Evolutionary conservation across 2,888 invertebrate genomes (phyloP).

Genomic region (Lottia scabra): DNA sequence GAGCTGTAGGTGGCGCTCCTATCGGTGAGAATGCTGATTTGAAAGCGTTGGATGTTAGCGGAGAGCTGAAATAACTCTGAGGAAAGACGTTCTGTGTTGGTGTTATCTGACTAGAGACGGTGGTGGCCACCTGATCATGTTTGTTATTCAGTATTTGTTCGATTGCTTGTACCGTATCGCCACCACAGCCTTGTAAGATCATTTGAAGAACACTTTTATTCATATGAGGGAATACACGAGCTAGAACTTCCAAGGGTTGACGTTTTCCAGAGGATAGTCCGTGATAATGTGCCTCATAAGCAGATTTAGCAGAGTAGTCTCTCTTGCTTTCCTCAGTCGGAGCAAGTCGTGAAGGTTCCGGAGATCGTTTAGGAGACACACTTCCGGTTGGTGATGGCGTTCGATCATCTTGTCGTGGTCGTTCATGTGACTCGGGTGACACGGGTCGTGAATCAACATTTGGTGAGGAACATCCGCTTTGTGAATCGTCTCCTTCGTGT

Average conservation of each 20-base stretch:
- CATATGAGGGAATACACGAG: constrained; percentile 89
- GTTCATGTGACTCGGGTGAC: constrained; percentile 8
- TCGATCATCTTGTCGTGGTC: constrained; percentile 1
- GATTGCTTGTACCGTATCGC: constrained; percentile 93
- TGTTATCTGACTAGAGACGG: constrained; percentile 10
- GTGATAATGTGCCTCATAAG: neutral
- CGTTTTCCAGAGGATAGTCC: constrained; percentile 30
- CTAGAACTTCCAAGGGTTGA: constrained; percentile 83
- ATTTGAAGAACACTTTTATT: constrained; percentile 88
- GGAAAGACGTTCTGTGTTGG: constrained; percentile 22
- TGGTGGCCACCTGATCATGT: constrained; percentile 37
- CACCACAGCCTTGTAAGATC: constrained; percentile 84
- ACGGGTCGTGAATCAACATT: constrained; percentile 24
- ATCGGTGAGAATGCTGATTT: constrained; percentile 67
- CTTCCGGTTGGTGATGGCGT: constrained; percentile 12
- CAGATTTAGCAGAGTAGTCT: neutral
- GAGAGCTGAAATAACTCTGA: constrained; percentile 33
- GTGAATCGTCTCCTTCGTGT: constrained; percentile 29
- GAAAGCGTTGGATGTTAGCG: constrained; percentile 41
- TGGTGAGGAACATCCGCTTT: constrained; percentile 35
- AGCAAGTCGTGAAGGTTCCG: constrained; percentile 11
- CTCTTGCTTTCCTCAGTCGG: neutral
- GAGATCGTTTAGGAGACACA: constrained; percentile 12
- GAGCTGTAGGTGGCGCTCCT: constrained; percentile 49
- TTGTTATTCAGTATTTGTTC: constrained; percentile 78